phyloP scores from a whole-genome alignment of 2,113 vertebrate genomes.

The Entomyzon cyanotis region DNA sequence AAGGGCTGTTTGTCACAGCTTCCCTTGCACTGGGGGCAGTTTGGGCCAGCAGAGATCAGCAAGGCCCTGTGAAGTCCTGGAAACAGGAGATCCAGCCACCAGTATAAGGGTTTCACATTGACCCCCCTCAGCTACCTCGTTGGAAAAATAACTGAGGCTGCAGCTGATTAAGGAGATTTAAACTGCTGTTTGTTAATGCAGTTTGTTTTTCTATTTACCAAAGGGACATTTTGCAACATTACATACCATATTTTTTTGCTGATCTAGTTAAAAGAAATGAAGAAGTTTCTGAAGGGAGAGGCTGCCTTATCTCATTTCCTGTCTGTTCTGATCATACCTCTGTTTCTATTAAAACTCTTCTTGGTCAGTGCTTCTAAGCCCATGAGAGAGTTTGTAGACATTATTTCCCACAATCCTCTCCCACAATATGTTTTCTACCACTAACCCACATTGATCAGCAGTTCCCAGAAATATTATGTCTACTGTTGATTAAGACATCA shows the following conservation, averaged over 20 bases:
- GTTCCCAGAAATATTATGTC: conserved; percentile 11
- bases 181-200: neutral
- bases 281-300: neutral
- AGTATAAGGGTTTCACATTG: neutral
- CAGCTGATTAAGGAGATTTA: neutral
- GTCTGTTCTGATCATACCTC: neutral
- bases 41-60: neutral
- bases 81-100: neutral
- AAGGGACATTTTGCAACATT: neutral
- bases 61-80: neutral
- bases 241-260: neutral
- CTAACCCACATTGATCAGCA: neutral
- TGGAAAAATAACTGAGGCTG: neutral
- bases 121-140: neutral
- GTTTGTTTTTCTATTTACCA: neutral
- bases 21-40: neutral
- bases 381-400: neutral
- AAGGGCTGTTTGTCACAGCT: neutral
- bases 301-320: neutral
- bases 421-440: neutral
- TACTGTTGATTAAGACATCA: conserved; percentile 46
- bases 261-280: neutral
- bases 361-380: neutral
- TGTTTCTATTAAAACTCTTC: neutral
- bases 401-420: neutral